These are phyloP conservation scores for Papilio helenus DNA, from an alignment of 1,140 invertebrate genomes.

Conservation along the genomic window DNA sequence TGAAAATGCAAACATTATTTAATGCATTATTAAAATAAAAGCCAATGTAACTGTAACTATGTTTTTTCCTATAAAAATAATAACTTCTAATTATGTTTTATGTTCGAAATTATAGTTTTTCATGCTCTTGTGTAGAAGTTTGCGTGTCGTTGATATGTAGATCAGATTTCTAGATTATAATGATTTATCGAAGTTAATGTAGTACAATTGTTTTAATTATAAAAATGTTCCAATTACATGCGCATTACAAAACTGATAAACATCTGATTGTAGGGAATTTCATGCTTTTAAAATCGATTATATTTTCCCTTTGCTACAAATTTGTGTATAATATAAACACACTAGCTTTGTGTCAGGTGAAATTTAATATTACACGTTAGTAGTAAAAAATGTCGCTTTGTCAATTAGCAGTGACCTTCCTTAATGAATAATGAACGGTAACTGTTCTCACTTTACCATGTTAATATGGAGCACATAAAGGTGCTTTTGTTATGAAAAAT, in stretches of 20 bases:
- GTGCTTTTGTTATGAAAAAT: neutral
- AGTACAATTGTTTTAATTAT: neutral
- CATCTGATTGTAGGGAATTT: neutral
- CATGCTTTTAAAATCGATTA: neutral
- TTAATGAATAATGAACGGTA: neutral
- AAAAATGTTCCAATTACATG: conserved; percentile 7
- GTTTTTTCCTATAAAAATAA: neutral
- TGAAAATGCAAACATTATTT: no score
- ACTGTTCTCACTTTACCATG: neutral
- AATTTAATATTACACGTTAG: neutral
- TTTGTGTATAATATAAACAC: neutral
- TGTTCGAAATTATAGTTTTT: conserved; percentile 15
- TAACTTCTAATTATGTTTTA: conserved; percentile 4
- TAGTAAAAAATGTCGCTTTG: neutral
- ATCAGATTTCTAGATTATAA: neutral
- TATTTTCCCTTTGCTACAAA: neutral
- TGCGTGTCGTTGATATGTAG: conserved; percentile 5
- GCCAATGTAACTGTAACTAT: neutral
- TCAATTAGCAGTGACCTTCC: neutral
- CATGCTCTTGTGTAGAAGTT: conserved; percentile 11
- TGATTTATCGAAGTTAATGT: neutral
- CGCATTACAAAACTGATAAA: neutral
- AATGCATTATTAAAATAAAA: no score
- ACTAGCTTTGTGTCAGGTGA: neutral
- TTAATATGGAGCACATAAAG: neutral